Base-by-base conservation (phyloP, 2,797 vertebrate genomes). In the Enteromius paludinosus region DNA sequence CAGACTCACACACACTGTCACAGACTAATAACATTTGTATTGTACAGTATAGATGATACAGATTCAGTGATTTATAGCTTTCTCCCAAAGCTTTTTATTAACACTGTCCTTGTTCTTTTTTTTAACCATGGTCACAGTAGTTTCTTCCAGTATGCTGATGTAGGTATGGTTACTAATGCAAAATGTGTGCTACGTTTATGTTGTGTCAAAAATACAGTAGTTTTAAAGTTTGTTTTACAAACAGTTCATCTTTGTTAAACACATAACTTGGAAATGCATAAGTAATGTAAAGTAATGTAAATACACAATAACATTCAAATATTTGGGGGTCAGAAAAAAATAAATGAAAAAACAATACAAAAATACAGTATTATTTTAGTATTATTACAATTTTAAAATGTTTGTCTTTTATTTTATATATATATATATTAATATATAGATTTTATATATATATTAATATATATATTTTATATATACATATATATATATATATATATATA, bases 1-100 rank as follows among this genome's bases (percentile, higher is more conserved):
- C 43, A 45, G 45, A 1, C 45, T 54, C 52, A n/a, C 70, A 73
- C 70, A 73, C 70, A 73, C 2, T 49, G 43, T 47, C 43, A 49
- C 69, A 71, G 45, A 30, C 43, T 30, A 28, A 20, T 28, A 47
- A 11, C 23, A 30, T 71, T 20, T 49, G 25, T 18, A 49, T 17
- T 49, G 43, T 30, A 30, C 43, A 71, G 9, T 20, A 11, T 12
- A 71, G 23, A 71, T 30, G 25, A 71, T 30, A 49, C 15, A 49
- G 15, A 41, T 66, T 14, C 18, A n/a, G 35, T 65, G 9, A 18
- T 30, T 30, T 45, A 17, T 25, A 43, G 41, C n/a, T 25, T n/a
- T n/a, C 10, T 38, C 10, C 33, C 18, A 66, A 38, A 38, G 10
- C 41, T 68, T 5, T 62, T 68, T 69, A 43, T 9, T 49, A 71